phyloP scores from a whole-genome alignment of 2,113 vertebrate genomes.

The Verasper variegatus region DNA sequence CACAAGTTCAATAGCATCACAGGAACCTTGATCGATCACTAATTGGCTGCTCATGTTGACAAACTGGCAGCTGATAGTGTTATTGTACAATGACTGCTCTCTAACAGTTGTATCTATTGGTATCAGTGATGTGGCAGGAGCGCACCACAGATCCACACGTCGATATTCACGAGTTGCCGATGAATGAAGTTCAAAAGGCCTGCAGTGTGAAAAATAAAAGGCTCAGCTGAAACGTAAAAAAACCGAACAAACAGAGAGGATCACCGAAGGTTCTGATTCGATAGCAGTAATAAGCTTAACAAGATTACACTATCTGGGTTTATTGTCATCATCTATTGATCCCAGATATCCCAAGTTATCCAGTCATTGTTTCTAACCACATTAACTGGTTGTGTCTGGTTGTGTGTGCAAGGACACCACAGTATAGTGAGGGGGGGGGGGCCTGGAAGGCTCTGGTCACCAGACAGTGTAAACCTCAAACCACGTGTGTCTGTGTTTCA shows the following conservation, averaged over 20 bases:
- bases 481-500: background rate
- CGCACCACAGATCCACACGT: background rate
- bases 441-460: too few relatives aligned
- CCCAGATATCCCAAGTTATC: background rate
- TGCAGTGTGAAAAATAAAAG: background rate
- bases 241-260: background rate
- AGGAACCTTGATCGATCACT: constrained; percentile 12
- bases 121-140: background rate
- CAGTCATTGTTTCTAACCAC: background rate
- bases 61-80: constrained; percentile 4
- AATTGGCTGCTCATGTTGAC: constrained; percentile 2
- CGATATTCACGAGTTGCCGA: background rate
- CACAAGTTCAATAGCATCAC: background rate
- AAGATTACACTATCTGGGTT: background rate
- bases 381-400: background rate
- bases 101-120: background rate
- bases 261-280: background rate
- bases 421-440: background rate
- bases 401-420: background rate
- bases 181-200: constrained; percentile 1
- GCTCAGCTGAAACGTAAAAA: background rate
- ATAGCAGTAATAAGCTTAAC: constrained; percentile 6
- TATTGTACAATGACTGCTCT: background rate
- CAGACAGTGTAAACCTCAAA: background rate
- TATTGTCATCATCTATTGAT: constrained; percentile 13